Conservation (phyloP, 2,888 invertebrate genomes). For the Synanthedon myopaeformis region DNA sequence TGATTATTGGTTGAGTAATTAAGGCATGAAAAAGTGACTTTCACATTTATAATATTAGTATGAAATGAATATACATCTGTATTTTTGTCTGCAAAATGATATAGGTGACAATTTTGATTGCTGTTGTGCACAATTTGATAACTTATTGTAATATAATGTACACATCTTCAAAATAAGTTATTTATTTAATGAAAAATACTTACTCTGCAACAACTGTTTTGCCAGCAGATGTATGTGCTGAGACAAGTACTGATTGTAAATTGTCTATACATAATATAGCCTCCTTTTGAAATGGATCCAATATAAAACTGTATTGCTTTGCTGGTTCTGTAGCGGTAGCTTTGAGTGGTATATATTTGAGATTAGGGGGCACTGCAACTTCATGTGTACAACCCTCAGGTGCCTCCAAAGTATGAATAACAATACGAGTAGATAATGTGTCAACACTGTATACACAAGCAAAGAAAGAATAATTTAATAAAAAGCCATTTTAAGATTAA, state of each 20-base stretch:
- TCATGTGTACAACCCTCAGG: constrained; percentile 96
- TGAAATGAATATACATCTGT: too few species aligned
- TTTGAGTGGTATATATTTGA: constrained; percentile 77
- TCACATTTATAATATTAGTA: too few species aligned
- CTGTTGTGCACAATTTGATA: too few species aligned
- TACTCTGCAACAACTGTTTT: constrained; percentile 99
- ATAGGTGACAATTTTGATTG: too few species aligned
- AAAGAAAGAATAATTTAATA: background rate
- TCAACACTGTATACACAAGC: constrained; percentile 62
- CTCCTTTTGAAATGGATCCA: constrained; percentile 98
- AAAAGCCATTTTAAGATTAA: background rate
- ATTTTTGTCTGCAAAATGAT: too few species aligned
- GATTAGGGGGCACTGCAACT: constrained; percentile 92
- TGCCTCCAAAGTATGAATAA: constrained; percentile 89
- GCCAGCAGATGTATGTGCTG: constrained; percentile 99
- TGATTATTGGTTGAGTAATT: too few species aligned
- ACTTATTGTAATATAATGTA: too few species aligned
- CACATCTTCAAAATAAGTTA: background rate
- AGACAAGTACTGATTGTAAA: constrained; percentile 97
- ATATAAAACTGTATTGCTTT: constrained; percentile 91
- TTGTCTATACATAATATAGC: constrained; percentile 97
- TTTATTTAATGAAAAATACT: constrained; percentile 36
- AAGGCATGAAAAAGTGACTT: too few species aligned
- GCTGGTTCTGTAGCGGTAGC: constrained; percentile 78
- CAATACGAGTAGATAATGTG: constrained; percentile 78